Evolutionary conservation across 2,113 vertebrate species (phyloP).

Genomic region (Alligator sinensis): DNA sequence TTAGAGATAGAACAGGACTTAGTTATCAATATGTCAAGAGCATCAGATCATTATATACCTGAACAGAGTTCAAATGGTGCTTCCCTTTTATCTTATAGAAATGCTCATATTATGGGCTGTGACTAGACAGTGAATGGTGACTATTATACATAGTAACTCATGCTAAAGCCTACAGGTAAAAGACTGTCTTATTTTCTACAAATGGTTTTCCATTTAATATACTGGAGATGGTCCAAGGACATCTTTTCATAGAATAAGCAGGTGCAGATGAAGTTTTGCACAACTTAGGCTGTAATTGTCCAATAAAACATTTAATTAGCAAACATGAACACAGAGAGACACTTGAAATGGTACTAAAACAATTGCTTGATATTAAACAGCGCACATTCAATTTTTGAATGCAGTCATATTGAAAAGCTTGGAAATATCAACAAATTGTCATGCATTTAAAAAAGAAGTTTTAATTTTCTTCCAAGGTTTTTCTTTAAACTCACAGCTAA

Average conservation of each 20-base stretch:
- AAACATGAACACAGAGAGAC: slow-evolving; percentile 78
- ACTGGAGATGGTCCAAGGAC: slow-evolving; percentile 87
- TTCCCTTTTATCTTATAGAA: slow-evolving; percentile 38
- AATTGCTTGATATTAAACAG: slow-evolving; percentile 83
- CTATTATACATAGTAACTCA: slow-evolving; percentile 66
- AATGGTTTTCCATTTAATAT: slow-evolving; percentile 76
- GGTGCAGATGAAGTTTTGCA: slow-evolving; percentile 86
- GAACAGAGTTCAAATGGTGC: background rate
- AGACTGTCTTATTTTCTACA: slow-evolving; percentile 73
- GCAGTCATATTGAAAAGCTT: slow-evolving; percentile 78
- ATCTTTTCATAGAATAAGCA: slow-evolving; percentile 82
- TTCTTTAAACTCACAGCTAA: slow-evolving; percentile 75
- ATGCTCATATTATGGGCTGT: slow-evolving; percentile 49
- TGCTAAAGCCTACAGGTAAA: slow-evolving; percentile 81
- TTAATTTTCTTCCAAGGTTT: slow-evolving; percentile 87
- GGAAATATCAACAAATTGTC: slow-evolving; percentile 80
- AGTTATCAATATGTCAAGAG: background rate
- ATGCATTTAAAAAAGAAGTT: slow-evolving; percentile 77
- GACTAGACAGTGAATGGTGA: slow-evolving; percentile 61
- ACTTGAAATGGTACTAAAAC: slow-evolving; percentile 83
- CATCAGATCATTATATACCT: background rate
- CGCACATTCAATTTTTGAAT: slow-evolving; percentile 77
- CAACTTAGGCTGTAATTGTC: slow-evolving; percentile 77
- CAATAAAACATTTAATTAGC: slow-evolving; percentile 86
- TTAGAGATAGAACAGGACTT: slow-evolving; percentile 2